Conservation (phyloP, 2,888 invertebrate genomes). For the Cantharis rustica region DNA sequence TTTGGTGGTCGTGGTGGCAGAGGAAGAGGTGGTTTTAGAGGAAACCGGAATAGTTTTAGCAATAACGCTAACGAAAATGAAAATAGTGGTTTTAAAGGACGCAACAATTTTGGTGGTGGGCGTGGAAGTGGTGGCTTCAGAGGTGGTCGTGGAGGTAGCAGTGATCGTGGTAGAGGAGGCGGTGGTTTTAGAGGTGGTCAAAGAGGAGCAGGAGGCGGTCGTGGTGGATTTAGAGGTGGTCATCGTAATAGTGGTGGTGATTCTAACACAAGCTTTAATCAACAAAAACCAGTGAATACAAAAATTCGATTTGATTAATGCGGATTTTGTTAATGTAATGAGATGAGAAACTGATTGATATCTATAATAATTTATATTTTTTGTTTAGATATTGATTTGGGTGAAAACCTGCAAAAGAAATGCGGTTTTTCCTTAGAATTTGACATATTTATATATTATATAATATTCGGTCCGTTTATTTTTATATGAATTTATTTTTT, state of each 20-base stretch:
- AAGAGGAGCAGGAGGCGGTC: slow-evolving; percentile 38
- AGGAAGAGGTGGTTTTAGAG: background rate
- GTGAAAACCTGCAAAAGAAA: background rate
- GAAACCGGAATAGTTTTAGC: background rate
- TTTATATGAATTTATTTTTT: background rate
- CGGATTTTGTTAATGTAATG: background rate
- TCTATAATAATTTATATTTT: background rate
- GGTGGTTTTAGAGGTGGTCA: slow-evolving; percentile 35
- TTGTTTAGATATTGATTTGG: background rate
- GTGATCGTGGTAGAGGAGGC: slow-evolving; percentile 24
- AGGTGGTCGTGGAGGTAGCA: too few relatives aligned
- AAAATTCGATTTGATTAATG: background rate
- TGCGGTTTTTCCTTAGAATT: background rate
- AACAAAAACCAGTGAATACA: background rate
- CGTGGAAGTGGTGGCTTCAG: too few relatives aligned
- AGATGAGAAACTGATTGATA: background rate
- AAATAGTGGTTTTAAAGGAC: background rate
- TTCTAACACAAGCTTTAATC: background rate
- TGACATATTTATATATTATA: background rate
- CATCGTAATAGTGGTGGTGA: slow-evolving; percentile 34
- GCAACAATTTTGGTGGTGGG: slow-evolving; percentile 39
- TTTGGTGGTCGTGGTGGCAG: background rate
- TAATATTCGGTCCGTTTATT: background rate
- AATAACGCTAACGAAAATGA: background rate
- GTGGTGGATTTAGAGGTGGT: slow-evolving; percentile 41